These are phyloP conservation scores for Drosophila limbata DNA, from an alignment of 2,888 invertebrate genomes.

Conservation along the genomic window DNA sequence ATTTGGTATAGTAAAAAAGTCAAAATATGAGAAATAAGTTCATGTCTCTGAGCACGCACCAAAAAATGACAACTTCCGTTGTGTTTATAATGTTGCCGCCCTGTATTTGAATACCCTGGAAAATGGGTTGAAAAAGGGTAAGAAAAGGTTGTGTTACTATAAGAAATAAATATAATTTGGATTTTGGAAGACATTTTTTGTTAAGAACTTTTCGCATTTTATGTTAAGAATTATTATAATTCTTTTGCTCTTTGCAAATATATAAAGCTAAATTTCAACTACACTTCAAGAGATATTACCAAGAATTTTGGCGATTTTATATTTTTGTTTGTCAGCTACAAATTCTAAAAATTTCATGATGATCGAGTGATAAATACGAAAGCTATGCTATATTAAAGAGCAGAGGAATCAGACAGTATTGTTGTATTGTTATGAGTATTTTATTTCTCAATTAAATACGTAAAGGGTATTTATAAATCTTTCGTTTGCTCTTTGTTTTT, in stretches of 20 bases:
- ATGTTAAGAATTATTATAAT: not conserved
- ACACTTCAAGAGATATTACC: not conserved
- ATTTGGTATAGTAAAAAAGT: slow-evolving; percentile 46
- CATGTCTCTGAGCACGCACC: slow-evolving; percentile 53
- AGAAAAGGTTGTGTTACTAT: not conserved
- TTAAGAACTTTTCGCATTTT: no score
- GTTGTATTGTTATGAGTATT: not conserved
- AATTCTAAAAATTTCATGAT: not conserved
- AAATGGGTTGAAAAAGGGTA: no score
- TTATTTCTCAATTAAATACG: not conserved
- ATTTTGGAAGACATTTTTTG: no score
- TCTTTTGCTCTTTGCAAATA: not conserved
- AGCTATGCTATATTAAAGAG: no score
- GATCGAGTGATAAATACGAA: not conserved
- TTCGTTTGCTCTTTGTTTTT: no score
- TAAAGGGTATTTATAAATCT: slow-evolving; percentile 3
- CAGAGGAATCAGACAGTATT: not conserved
- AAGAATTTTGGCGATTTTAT: not conserved
- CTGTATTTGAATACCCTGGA: slow-evolving; percentile 11
- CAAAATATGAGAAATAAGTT: slow-evolving; percentile 50
- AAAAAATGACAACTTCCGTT: slow-evolving; percentile 53
- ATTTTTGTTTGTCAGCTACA: not conserved
- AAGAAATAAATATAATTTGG: not conserved
- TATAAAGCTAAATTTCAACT: not conserved
- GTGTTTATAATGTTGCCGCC: slow-evolving; percentile 12